Percentiles rank a stretch among this genome's conserved stretches.
Conservation (phyloP, 2,113 vertebrate species). For the Setophaga coronata region DNA sequence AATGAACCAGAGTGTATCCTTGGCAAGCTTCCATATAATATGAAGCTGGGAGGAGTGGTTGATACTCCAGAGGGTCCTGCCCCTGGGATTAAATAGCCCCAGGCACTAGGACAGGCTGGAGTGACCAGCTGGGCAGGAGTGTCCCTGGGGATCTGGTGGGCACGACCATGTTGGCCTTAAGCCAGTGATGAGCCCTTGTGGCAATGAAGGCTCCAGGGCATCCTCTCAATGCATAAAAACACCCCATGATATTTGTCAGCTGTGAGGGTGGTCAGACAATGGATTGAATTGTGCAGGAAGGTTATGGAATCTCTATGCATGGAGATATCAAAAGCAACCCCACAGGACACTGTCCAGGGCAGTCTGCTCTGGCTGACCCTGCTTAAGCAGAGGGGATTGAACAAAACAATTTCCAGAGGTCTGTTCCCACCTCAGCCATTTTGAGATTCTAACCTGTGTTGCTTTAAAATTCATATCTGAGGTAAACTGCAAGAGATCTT, state of each 20-base stretch:
- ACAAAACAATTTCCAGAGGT: background rate
- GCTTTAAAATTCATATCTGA: background rate
- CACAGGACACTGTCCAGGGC: background rate
- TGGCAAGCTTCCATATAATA: background rate
- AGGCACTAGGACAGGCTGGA: background rate
- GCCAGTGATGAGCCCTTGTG: background rate
- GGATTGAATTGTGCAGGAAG: background rate
- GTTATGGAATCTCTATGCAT: background rate
- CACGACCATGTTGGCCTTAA: background rate
- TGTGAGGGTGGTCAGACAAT: background rate
- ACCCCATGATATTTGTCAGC: background rate
- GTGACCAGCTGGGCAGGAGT: background rate
- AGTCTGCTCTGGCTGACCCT: background rate
- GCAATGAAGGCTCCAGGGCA: background rate
- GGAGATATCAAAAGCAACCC: background rate
- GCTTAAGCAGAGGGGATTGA: background rate
- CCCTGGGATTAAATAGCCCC: background rate
- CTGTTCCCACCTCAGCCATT: background rate
- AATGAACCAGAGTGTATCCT: no score
- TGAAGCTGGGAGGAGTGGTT: fast-evolving
- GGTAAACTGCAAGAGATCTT: background rate
- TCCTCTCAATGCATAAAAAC: background rate
- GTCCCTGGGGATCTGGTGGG: background rate
- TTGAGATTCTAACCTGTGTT: background rate
- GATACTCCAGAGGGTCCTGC: background rate